Evolutionary conservation across 2,797 vertebrate species (phyloP).

Genomic region (Dermochelys coriacea): DNA sequence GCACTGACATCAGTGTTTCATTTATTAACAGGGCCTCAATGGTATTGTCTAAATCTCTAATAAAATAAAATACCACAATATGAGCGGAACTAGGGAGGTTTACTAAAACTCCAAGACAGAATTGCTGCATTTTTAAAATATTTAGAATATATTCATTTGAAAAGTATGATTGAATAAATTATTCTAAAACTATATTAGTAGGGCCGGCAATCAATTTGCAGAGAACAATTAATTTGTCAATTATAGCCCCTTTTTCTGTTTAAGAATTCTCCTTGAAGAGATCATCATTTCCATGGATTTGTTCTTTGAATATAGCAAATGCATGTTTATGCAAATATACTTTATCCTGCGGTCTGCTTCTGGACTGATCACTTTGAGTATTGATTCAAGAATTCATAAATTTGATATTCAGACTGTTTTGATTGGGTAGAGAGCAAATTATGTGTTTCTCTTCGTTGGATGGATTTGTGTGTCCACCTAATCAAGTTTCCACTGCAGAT

Average conservation of each 20-base stretch:
- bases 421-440: neutral
- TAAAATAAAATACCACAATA: neutral
- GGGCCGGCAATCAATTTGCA: neutral
- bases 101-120: neutral
- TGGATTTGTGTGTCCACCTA: neutral
- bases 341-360: neutral
- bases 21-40: neutral
- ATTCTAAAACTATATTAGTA: neutral
- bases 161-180: neutral
- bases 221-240: neutral
- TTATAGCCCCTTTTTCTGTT: constrained; percentile 14
- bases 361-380: neutral
- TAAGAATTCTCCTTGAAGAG: neutral
- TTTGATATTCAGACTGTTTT: neutral
- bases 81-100: neutral
- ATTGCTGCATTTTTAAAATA: neutral
- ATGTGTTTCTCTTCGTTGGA: neutral
- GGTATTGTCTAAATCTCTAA: neutral
- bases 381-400: neutral
- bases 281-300: neutral
- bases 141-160: neutral
- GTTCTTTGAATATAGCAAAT: neutral
- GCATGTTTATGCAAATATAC: neutral
- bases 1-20: neutral
- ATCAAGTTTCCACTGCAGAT: neutral